Percentiles rank a stretch among this genome's conserved stretches.
These are phyloP conservation scores for Dyspetes luteomarginatus DNA, from an alignment of 2,888 invertebrate species.

Conservation along the genomic window DNA sequence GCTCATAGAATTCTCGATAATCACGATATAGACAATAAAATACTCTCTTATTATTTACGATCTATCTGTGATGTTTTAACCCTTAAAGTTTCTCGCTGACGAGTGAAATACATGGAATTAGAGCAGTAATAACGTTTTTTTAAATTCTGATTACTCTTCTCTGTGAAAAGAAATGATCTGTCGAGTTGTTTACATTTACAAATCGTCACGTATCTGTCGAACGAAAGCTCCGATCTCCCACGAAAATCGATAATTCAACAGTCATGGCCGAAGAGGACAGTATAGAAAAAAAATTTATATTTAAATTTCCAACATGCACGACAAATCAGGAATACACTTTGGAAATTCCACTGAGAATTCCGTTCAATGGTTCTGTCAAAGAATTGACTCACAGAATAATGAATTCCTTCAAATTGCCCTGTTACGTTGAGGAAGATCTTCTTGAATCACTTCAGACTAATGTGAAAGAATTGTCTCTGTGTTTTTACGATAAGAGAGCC, in stretches of 20 bases:
- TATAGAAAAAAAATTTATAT: slow-evolving; percentile 81
- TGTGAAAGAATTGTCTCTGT: slow-evolving; percentile 87
- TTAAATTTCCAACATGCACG: slow-evolving; percentile 86
- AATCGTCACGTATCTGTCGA: background rate
- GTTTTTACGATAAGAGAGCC: slow-evolving; percentile 88
- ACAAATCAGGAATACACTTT: slow-evolving; percentile 85
- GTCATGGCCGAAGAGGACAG: slow-evolving; percentile 75
- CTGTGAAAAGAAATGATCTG: slow-evolving; percentile 10
- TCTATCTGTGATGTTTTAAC: too few species aligned
- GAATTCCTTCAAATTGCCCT: slow-evolving; percentile 88
- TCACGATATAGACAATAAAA: too few species aligned
- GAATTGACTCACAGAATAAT: slow-evolving; percentile 88
- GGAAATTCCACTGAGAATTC: slow-evolving; percentile 87
- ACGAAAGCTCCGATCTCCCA: background rate
- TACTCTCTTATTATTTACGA: too few species aligned
- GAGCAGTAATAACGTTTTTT: too few species aligned
- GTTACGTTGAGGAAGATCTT: slow-evolving; percentile 88
- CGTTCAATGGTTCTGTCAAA: slow-evolving; percentile 85
- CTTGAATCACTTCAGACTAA: slow-evolving; percentile 87
- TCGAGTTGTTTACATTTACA: background rate
- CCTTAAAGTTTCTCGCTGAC: too few species aligned
- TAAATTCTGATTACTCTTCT: too few species aligned
- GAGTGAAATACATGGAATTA: too few species aligned
- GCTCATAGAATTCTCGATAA: too few species aligned
- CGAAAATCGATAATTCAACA: background rate